A percentile compares a stretch with the other conserved stretches of the same genome.
Evolutionary conservation across 1,140 invertebrate genomes (phyloP).

Genomic region (Chironomus tepperi): DNA sequence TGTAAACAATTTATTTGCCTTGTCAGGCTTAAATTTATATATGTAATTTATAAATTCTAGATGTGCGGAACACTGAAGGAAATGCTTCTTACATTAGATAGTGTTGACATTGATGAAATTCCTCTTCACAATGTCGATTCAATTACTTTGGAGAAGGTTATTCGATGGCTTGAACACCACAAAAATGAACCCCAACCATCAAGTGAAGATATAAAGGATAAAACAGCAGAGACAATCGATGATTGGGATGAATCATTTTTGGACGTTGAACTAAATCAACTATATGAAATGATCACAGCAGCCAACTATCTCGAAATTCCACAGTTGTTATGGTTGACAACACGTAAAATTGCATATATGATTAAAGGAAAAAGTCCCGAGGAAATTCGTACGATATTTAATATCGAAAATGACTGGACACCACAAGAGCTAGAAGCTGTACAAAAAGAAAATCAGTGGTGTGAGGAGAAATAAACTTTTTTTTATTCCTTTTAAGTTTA

Average conservation of each 20-base stretch:
- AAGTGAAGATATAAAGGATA: constrained; percentile 2
- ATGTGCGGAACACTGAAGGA: not conserved
- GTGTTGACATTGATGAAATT: not conserved
- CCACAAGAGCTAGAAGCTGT: not conserved
- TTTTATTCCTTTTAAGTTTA: not conserved
- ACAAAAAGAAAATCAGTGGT: not conserved
- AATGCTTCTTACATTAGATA: not conserved
- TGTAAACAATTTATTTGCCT: too few relatives aligned
- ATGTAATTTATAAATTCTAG: not conserved
- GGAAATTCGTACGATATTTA: not conserved
- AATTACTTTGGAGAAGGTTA: not conserved
- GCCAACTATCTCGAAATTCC: not conserved
- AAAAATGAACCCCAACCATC: not conserved
- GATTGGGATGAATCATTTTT: not conserved
- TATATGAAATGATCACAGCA: not conserved
- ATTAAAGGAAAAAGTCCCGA: not conserved
- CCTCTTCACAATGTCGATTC: not conserved
- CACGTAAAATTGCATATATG: not conserved
- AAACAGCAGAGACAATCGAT: not conserved
- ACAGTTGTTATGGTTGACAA: not conserved
- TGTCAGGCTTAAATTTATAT: too few relatives aligned
- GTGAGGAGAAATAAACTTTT: constrained; percentile 15
- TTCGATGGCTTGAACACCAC: not conserved
- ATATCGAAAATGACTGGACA: constrained; percentile 12
- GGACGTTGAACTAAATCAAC: not conserved